Base-by-base conservation (phyloP, 2,888 invertebrate species). In the Norana najaformis region DNA sequence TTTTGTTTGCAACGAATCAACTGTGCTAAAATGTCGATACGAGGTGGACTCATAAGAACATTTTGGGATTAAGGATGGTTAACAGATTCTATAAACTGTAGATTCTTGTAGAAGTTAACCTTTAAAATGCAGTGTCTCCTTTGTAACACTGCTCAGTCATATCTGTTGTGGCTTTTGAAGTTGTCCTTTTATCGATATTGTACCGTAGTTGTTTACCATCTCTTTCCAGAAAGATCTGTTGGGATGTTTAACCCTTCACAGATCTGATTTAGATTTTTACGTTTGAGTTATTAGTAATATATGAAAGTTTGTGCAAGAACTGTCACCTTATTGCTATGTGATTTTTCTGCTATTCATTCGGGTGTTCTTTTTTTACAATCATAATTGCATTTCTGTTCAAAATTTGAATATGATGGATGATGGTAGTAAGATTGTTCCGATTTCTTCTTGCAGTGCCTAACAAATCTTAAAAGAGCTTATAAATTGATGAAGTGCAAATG, bases 221-320 rank as follows among this genome's bases (percentile, higher is more conserved):
- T 69, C 69, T 69, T 8, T 69, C 69, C 69, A n/a, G 69, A 69
- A 69, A 69, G 69, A 69, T 69, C 69, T 69, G 69, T n/a, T 69
- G 69, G 69, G 69, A 69, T 69, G n/a, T 69, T 69, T 69, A n/a
- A n/a, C 69, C n/a, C 69, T 8, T 69, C n/a, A 8, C n/a, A n/a
- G 69, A 69, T 69, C 69, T 69, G 69, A 69, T 69, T n/a, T 69
- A n/a, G 30, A n/a, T 69, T 69, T 69, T 69, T 69, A 69, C 69
- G n/a, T 69, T 69, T 69, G 69, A 69, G 69, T 69, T 69, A n/a
- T n/a, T 69, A 69, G 69, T 69, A n/a, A 69, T 69, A n/a, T 69
- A n/a, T n/a, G 8, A 69, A 47, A 11, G 39, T 39, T 47, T 69
- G 30, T 69, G 30, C 30, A 69, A 8, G 69, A 69, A n/a, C 69